phyloP scores from a whole-genome alignment of 2,113 vertebrate genomes.

The Corythaeola cristata region DNA sequence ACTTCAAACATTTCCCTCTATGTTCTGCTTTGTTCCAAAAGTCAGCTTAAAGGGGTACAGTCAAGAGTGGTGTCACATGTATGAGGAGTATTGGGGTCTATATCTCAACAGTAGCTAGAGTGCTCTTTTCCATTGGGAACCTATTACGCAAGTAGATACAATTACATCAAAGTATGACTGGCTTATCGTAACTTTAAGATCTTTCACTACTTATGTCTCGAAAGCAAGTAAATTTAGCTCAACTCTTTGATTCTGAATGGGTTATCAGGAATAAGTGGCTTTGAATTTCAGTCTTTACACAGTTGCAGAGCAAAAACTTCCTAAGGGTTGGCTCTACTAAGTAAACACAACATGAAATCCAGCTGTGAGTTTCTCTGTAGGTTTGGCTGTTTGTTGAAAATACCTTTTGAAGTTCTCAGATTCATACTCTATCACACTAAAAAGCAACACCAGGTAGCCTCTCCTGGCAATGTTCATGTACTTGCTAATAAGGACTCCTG shows the following conservation, averaged over 20 bases:
- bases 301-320: neutral
- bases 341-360: constrained; percentile 40
- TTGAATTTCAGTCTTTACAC: constrained; percentile 3
- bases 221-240: neutral
- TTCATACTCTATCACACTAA: neutral
- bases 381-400: constrained; percentile 17
- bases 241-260: neutral
- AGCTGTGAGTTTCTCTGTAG: constrained; percentile 23
- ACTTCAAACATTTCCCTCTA: neutral
- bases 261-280: neutral
- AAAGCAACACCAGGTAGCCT: neutral
- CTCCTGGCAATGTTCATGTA: neutral
- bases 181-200: neutral
- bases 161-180: neutral
- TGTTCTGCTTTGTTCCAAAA: neutral
- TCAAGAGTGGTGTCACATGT: neutral
- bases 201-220: neutral
- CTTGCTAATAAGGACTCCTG: neutral
- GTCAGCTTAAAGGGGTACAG: neutral
- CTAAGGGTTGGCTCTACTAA: neutral
- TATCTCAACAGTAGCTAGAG: neutral
- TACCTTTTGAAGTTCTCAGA: constrained; percentile 24
- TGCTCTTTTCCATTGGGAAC: neutral
- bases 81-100: neutral
- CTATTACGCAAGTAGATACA: neutral